These are phyloP conservation scores for Drosophila seclusa DNA, from an alignment of 2,888 invertebrate species.

Conservation along the genomic window DNA sequence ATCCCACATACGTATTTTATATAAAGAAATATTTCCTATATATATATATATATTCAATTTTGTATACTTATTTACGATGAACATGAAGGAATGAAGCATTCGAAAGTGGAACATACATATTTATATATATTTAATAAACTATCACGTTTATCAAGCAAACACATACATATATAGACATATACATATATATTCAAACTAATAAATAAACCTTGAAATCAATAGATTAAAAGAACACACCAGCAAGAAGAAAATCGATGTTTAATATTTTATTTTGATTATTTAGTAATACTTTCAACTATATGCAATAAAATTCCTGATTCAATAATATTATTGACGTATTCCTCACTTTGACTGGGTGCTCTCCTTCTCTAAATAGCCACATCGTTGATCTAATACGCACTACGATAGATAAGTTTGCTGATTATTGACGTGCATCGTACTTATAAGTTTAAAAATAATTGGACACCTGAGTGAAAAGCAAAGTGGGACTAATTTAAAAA, in stretches of 20 bases:
- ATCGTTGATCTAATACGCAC: conserved; percentile 4
- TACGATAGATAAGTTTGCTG: conserved; percentile 36
- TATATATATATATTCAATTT: conserved; percentile 44
- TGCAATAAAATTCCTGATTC: conserved; percentile 51
- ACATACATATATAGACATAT: conserved; percentile 38
- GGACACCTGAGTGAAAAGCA: conserved; percentile 10
- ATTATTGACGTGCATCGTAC: conserved; percentile 15
- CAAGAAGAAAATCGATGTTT: conserved; percentile 12
- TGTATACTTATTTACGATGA: conserved; percentile 26
- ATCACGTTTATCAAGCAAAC: conserved; percentile 48
- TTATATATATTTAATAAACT: conserved; percentile 58
- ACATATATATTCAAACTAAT: conserved; percentile 50
- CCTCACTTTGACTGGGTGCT: background rate
- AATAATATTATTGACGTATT: conserved; percentile 9
- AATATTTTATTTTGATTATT: conserved; percentile 35
- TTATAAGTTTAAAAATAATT: conserved; percentile 31
- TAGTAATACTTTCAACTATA: conserved; percentile 31
- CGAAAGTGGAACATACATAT: conserved; percentile 54
- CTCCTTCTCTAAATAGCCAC: background rate
- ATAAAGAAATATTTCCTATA: conserved; percentile 36
- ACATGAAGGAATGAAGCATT: conserved; percentile 43
- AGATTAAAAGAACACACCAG: conserved; percentile 50
- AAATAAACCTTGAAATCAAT: conserved; percentile 67
- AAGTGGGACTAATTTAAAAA: background rate
- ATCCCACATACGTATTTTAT: conserved; percentile 35